Evolutionary conservation across 2,113 vertebrate genomes (phyloP), one percentile per base, ranked within the genome.

Genomic region (Melanerpes aurifrons): DNA sequence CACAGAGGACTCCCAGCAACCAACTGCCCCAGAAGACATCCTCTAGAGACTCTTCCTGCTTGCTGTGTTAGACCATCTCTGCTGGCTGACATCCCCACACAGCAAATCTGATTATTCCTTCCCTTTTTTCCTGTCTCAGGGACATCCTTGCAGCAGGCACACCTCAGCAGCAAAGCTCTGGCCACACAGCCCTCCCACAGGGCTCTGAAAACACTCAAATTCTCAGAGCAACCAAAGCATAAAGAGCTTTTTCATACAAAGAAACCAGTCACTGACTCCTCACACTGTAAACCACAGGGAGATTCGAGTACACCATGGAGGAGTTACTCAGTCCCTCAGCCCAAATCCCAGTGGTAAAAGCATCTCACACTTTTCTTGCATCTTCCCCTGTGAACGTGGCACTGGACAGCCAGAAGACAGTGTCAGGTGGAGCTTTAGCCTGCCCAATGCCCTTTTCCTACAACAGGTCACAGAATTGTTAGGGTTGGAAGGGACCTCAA

Each of bases 1-100:
- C 35, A 13, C 13, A 0, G 0, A 59, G 29, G 13, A 53, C 48
- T 47, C 0, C 0, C 10, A 50, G 79, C 16, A 16, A 28, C 28
- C 54, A 20, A 0, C 6, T 45, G 29, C 67, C 57, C 79, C n/a
- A 50, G 26, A 64, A 32, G 14, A 86, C 2, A 5, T n/a, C 22
- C 54, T 56, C 5, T n/a, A 6, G 12, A 59, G 26, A 75, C 20
- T 10, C 29, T 48, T 45, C 31, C 82, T n/a, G 32, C 32, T 57
- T 3, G 0, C 29, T 13, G 17, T 11, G n/a, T 2, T 6, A 69
- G 50, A 54, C 37, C 8, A 9, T 10, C 22, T 29, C 70, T 45
- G 35, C 48, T 10, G n/a, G 31, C 12, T 32, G 32, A 28, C 7
- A 15, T 6, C 22, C 18, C 28, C 12, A 28, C 29, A 15, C 18